A percentile compares a stretch with the other conserved stretches of the same genome.
Conservation (phyloP, 2,888 invertebrate species). For the Drosophila suboccidentalis region DNA sequence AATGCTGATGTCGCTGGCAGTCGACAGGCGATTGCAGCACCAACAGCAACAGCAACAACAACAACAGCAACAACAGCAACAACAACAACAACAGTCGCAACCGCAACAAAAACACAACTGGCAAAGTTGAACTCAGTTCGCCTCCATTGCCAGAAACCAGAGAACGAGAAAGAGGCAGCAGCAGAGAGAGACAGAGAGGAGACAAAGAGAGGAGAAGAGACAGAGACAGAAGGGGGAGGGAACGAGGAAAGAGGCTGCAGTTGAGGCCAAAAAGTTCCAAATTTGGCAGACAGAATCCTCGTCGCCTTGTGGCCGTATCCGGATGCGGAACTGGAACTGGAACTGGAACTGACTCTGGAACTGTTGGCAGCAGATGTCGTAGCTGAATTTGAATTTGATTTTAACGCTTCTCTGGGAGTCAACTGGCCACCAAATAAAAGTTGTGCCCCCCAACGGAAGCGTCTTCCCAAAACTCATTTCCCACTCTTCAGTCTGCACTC, state of each 20-base stretch:
- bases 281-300: slow-evolving; percentile 68
- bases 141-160: too few relatives aligned
- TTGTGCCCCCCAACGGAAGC: slow-evolving; percentile 30
- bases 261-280: slow-evolving; percentile 67
- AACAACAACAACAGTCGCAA: slow-evolving; percentile 34
- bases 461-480: slow-evolving; percentile 18
- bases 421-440: slow-evolving; percentile 35
- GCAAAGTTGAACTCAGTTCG: slow-evolving; percentile 55
- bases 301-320: slow-evolving; percentile 47
- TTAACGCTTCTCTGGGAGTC: slow-evolving; percentile 31
- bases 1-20: slow-evolving; percentile 61
- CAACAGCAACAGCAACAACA: slow-evolving; percentile 4
- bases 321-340: slow-evolving; percentile 9
- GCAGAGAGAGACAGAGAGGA: slow-evolving; percentile 22
- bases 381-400: slow-evolving; percentile 60
- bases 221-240: slow-evolving; percentile 45
- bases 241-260: slow-evolving; percentile 31
- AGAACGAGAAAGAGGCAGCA: slow-evolving; percentile 21
- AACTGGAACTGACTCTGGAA: slow-evolving; percentile 19
- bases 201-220: slow-evolving; percentile 67
- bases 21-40: slow-evolving; percentile 41
- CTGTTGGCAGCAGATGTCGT: slow-evolving; percentile 55
- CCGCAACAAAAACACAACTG: slow-evolving; percentile 69
- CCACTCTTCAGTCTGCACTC: background rate
- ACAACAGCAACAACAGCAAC: slow-evolving; percentile 27